Conservation (phyloP, 2,797 vertebrate species). For the Spinibarbus caldwelli region DNA sequence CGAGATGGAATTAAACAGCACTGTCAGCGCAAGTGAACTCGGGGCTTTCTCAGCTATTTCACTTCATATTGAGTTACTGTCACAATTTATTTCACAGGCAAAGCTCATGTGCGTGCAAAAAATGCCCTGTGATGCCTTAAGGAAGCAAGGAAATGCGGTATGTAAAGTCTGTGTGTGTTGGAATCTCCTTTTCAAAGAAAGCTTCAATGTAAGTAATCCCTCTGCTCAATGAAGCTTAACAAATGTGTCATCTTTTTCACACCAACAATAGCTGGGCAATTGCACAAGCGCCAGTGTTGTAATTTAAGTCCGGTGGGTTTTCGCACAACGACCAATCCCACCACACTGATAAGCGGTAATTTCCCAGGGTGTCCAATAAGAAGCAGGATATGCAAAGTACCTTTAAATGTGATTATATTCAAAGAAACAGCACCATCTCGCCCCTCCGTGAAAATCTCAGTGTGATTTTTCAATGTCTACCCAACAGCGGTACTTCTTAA, state of each 20-base stretch:
- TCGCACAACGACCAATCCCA: constrained; percentile 33
- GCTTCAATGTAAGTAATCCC: constrained; percentile 71
- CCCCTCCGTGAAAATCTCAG: constrained; percentile 45
- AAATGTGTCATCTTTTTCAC: constrained; percentile 70
- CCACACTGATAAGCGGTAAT: constrained; percentile 11
- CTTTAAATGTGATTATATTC: constrained; percentile 56
- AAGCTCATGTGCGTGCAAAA: constrained; percentile 74
- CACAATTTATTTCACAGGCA: constrained; percentile 81
- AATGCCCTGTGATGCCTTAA: constrained; percentile 79
- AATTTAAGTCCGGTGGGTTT: constrained; percentile 61
- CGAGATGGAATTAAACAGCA: constrained; percentile 82
- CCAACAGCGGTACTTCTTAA: constrained; percentile 53
- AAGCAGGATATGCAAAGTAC: constrained; percentile 36
- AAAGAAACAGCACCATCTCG: constrained; percentile 29
- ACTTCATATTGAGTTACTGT: constrained; percentile 86
- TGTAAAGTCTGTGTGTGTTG: constrained; percentile 53
- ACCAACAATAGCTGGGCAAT: constrained; percentile 47
- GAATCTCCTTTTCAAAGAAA: constrained; percentile 60
- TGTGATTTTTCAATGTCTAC: constrained; percentile 47
- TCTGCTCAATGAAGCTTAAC: constrained; percentile 69
- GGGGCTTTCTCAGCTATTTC: constrained; percentile 82
- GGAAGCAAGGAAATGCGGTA: constrained; percentile 74
- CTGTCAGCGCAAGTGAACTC: constrained; percentile 83
- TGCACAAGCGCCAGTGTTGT: constrained; percentile 48
- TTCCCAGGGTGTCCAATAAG: constrained; percentile 47